These are phyloP conservation scores for Dexiosoma caninum DNA, from an alignment of 2,888 invertebrate genomes.

Conservation along the genomic window DNA sequence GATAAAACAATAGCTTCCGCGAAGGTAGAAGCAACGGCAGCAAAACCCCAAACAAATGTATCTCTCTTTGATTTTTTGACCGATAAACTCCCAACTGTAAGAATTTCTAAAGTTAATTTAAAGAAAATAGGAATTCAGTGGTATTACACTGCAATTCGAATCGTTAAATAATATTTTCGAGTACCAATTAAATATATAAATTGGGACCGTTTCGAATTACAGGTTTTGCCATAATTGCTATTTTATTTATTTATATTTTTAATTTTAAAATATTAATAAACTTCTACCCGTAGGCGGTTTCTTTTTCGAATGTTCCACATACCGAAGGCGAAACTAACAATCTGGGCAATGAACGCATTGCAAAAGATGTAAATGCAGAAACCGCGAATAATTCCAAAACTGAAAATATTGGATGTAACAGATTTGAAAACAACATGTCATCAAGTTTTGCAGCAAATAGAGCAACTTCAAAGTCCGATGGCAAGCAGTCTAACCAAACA, in stretches of 20 bases:
- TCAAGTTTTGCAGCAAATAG: conserved; percentile 76
- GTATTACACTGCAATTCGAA: no score
- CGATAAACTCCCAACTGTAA: conserved; percentile 81
- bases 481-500: conserved; percentile 6
- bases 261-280: background rate
- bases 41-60: conserved; percentile 88
- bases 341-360: background rate
- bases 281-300: conserved; percentile 5
- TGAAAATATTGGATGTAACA: conserved; percentile 64
- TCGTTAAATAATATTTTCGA: no score
- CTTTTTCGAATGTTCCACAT: background rate
- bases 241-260: background rate
- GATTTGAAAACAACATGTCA: conserved; percentile 77
- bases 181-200: no score
- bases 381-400: conserved; percentile 36
- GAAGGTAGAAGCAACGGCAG: conserved; percentile 81
- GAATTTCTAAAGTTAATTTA: conserved; percentile 8
- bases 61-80: conserved; percentile 90
- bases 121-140: background rate
- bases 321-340: background rate
- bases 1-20: conserved; percentile 71
- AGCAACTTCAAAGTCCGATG: conserved; percentile 24
- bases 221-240: no score
- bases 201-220: no score
- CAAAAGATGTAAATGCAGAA: background rate